Evolutionary conservation across 1,140 invertebrate species (phyloP), one percentile per base, ranked within the genome.

Genomic region (Ceratosolen fusciceps): DNA sequence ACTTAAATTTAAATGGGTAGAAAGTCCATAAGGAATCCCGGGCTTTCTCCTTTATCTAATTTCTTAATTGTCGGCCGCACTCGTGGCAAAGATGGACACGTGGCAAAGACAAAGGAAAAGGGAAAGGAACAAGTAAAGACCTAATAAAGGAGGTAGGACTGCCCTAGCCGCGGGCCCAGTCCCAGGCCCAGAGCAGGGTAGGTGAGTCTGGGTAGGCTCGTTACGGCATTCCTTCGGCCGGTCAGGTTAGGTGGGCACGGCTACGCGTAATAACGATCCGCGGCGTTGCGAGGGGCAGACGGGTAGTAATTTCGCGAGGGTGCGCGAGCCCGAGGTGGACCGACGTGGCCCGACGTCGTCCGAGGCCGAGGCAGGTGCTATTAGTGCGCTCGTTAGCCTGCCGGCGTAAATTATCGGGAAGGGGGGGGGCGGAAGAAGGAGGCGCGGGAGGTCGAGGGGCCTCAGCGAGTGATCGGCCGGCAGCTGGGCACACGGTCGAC

Each of bases 351-450:
- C n/a, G n/a, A 5, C 39, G 39, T 43, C 39, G 5, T 43, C 39
- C 39, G 39, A 12, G 12, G 39, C 5, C 39, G 5, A 37, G 49
- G n/a, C n/a, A 5, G 49, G 14, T 9, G 62, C 31, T 56, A 76
- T 76, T 68, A 68, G 31, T 47, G 24, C 12, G 26, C 26, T 70
- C 75, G 26, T 58, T 70, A 58, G 31, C 47, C 37, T 71, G 71
- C 67, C 67, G 37, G 26, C 26, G 52, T 58, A 34, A 70, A 77
- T 77, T 77, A 77, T 60, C 71, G 70, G 71, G 24, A 16, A 52
- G 43, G 26, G 39, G 43, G 29, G 19, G 43, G n/a, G 47, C 62
- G 43, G 39, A n/a, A n/a, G n/a, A n/a, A n/a, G n/a, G n/a, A n/a
- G 26, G 7, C 5, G 56, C 1, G n/a, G 8, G 37, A 49, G n/a